A percentile compares a stretch with the other conserved stretches of the same genome.
These are phyloP conservation scores for Alligator mississippiensis DNA, from an alignment of 2,113 vertebrate species.

Conservation along the genomic window DNA sequence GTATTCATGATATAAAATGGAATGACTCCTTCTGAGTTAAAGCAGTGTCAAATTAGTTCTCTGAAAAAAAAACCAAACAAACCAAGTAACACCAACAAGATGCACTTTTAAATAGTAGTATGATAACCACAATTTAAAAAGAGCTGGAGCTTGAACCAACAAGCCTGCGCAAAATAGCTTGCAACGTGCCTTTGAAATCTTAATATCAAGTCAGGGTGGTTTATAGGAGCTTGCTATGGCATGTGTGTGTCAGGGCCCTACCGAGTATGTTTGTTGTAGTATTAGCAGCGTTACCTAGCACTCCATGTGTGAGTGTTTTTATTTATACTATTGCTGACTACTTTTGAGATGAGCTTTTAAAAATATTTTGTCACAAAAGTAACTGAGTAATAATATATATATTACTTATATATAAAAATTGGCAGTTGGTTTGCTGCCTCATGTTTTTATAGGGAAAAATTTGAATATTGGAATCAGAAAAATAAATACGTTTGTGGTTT, in stretches of 20 bases:
- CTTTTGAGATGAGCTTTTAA: background rate
- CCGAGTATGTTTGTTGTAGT: conserved; percentile 57
- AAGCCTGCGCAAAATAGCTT: conserved; percentile 51
- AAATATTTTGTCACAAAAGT: background rate
- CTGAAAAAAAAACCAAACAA: background rate
- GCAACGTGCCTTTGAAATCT: conserved; percentile 66
- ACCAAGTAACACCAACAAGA: background rate
- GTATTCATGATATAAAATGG: background rate
- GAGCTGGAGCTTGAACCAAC: conserved; percentile 50
- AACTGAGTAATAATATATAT: background rate
- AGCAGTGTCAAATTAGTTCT: background rate
- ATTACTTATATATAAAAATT: background rate
- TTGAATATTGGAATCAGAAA: background rate
- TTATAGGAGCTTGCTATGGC: conserved; percentile 54
- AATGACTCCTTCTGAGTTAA: background rate
- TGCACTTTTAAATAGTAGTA: background rate
- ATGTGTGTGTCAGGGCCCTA: conserved; percentile 11
- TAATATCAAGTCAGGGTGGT: conserved; percentile 57
- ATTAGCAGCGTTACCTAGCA: conserved; percentile 51
- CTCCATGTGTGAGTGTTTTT: conserved; percentile 35
- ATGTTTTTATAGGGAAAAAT: background rate
- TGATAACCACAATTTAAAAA: background rate
- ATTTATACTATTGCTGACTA: conserved; percentile 1
- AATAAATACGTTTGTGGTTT: background rate
- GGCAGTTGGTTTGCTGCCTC: background rate